phyloP scores from a whole-genome alignment of 2,888 invertebrate genomes.

The Melanotus villosus region DNA sequence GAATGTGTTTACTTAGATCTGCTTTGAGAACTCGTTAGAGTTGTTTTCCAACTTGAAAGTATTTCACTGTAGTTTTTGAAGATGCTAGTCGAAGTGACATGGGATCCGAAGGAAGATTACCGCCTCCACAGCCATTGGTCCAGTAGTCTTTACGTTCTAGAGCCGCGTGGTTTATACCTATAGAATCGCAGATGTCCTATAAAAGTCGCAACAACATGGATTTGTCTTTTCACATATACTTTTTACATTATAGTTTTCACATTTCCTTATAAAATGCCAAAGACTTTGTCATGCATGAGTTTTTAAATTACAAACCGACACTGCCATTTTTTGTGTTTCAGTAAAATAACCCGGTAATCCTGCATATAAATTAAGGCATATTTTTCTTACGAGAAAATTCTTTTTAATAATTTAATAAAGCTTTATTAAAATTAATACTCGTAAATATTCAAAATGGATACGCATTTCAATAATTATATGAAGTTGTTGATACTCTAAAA shows the following conservation, averaged over 20 bases:
- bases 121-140: conserved; percentile 63
- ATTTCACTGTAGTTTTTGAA: conserved; percentile 48
- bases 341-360: not conserved
- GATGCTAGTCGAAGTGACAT: conserved; percentile 51
- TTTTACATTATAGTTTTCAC: conserved; percentile 57
- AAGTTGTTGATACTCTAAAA: not conserved
- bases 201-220: conserved; percentile 65
- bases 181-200: conserved; percentile 66
- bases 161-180: conserved; percentile 61
- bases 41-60: conserved; percentile 39
- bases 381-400: too few relatives aligned
- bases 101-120: conserved; percentile 57
- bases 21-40: not conserved
- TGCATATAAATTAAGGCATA: conserved; percentile 7
- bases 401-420: too few relatives aligned
- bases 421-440: too few relatives aligned
- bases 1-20: not conserved
- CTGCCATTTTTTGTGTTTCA: not conserved
- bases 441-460: conserved; percentile 35
- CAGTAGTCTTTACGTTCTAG: conserved; percentile 61
- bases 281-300: conserved; percentile 35
- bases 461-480: not conserved
- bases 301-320: conserved; percentile 25
- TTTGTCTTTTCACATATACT: conserved; percentile 64
- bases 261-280: conserved; percentile 40